These are phyloP conservation scores for Pangasianodon gigas DNA, from an alignment of 2,113 vertebrate species.

Conservation along the genomic window DNA sequence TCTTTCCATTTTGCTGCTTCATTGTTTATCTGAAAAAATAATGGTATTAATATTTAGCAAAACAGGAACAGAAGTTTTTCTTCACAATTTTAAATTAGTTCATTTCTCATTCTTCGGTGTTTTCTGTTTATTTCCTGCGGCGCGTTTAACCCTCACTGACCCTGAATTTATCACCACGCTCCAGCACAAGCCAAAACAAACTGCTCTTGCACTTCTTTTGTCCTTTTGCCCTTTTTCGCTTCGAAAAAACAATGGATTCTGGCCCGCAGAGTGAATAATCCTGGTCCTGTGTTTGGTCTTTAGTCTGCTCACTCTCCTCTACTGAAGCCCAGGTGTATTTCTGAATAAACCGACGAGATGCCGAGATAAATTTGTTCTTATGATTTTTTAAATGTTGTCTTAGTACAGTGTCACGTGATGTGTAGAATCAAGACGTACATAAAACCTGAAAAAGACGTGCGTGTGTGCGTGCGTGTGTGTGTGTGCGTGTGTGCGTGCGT, in stretches of 20 bases:
- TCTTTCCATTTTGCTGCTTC: not conserved
- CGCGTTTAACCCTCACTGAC: not conserved
- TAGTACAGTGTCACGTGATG: too few relatives aligned
- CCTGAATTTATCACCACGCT: not conserved
- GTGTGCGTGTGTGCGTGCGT: not conserved
- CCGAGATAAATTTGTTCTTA: too few relatives aligned
- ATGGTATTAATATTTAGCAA: not conserved
- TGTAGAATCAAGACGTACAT: too few relatives aligned
- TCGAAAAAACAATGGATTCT: not conserved
- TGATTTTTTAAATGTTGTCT: too few relatives aligned
- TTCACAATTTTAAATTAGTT: not conserved
- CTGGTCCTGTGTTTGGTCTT: too few relatives aligned
- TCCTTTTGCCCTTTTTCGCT: not conserved
- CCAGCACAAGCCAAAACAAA: not conserved
- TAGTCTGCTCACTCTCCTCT: not conserved
- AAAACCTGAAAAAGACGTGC: not conserved
- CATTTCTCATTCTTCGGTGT: not conserved
- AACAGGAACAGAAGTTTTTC: not conserved
- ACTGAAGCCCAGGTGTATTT: not conserved
- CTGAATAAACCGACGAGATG: not conserved
- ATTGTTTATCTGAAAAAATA: not conserved
- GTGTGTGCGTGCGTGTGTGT: not conserved
- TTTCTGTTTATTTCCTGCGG: not conserved
- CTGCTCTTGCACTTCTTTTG: not conserved
- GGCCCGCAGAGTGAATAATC: too few relatives aligned